These are phyloP conservation scores for Brienomyrus brachyistius DNA, from an alignment of 2,113 vertebrate genomes.

Conservation along the genomic window DNA sequence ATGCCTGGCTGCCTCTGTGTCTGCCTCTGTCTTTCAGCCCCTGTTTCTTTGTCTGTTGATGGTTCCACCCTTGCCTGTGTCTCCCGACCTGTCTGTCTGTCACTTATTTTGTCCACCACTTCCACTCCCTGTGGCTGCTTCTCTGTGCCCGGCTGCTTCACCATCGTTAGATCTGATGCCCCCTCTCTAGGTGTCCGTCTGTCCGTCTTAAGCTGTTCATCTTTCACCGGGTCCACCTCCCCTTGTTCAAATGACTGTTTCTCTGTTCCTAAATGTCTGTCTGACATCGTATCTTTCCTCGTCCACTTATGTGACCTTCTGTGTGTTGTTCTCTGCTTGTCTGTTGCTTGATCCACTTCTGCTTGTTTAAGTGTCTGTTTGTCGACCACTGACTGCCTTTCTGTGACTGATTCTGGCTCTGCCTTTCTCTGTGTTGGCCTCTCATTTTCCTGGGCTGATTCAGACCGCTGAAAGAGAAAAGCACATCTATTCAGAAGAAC, in stretches of 20 bases:
- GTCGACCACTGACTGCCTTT: not conserved
- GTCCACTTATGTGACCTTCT: not conserved
- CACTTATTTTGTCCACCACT: not conserved
- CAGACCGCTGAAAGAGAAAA: slow-evolving; percentile 9
- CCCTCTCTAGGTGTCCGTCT: not conserved
- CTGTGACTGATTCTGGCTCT: not conserved
- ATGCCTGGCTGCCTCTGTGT: not conserved
- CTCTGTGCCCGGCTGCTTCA: not conserved
- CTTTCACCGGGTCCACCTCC: not conserved
- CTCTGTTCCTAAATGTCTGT: slow-evolving; percentile 1
- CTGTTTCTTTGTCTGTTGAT: not conserved
- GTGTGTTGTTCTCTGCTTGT: not conserved
- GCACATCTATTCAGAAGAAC: not conserved
- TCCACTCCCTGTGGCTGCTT: not conserved
- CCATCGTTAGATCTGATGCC: not conserved
- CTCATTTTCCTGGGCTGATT: not conserved
- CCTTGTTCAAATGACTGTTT: not conserved
- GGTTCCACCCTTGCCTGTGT: not conserved
- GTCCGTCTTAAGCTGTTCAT: not conserved
- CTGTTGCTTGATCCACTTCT: not conserved
- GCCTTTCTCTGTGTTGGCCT: not conserved
- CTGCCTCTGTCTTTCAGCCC: not conserved
- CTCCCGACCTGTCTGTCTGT: not conserved
- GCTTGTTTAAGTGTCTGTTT: not conserved
- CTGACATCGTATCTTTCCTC: not conserved